Conservation (phyloP, 1,140 invertebrate species). For the Cydia strobilella region DNA sequence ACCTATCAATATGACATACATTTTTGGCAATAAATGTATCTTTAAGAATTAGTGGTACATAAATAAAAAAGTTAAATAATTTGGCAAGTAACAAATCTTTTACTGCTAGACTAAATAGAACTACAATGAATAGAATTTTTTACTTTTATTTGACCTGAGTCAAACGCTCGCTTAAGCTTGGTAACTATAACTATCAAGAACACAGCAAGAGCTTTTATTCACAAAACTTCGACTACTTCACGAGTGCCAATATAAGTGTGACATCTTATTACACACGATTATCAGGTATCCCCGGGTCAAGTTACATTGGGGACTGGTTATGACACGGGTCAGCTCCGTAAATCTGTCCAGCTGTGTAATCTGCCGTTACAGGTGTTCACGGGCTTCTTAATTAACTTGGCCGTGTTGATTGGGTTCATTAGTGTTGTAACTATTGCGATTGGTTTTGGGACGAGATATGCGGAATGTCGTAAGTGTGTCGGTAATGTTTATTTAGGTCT, state of each 20-base stretch:
- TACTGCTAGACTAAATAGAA: neutral
- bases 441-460: constrained; percentile 13
- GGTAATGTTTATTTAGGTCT: neutral
- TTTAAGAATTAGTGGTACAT: too few species aligned
- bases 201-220: neutral
- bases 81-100: neutral
- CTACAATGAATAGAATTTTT: neutral
- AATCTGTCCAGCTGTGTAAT: constrained; percentile 45
- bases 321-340: constrained; percentile 37
- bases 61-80: neutral
- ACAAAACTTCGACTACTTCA: neutral
- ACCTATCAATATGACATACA: too few species aligned
- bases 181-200: neutral
- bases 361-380: constrained; percentile 21
- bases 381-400: constrained; percentile 23
- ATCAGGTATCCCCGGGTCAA: neutral
- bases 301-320: neutral
- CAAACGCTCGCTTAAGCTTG: neutral
- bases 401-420: constrained; percentile 20
- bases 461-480: neutral
- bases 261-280: neutral
- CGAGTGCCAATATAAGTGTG: neutral
- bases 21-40: too few species aligned
- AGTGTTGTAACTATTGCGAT: neutral
- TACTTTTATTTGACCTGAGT: neutral